Percentiles rank a stretch among this genome's conserved stretches.
Evolutionary conservation across 1,140 invertebrate species (phyloP).

Genomic region (Neodiprion fabricii): DNA sequence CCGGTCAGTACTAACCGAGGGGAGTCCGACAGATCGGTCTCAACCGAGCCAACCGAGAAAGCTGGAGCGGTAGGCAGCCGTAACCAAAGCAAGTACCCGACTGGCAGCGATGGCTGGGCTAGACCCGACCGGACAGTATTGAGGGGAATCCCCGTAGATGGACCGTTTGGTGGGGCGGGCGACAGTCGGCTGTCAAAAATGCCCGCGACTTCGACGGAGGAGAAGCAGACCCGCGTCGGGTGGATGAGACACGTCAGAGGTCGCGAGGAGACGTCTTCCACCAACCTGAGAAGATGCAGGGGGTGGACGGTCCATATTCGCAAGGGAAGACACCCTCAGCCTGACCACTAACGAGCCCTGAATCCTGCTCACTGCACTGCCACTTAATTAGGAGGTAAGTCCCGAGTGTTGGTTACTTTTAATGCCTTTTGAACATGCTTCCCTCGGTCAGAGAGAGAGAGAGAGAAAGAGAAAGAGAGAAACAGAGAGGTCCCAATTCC

Average conservation of each 20-base stretch:
- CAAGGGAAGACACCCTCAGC: constrained; percentile 54
- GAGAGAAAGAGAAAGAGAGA: too few species aligned
- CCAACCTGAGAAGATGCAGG: constrained; percentile 53
- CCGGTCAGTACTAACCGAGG: constrained; percentile 42
- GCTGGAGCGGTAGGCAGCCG: not conserved
- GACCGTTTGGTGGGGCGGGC: not conserved
- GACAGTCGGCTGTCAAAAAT: constrained; percentile 2
- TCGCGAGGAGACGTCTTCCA: constrained; percentile 54
- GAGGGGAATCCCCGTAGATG: constrained; percentile 24
- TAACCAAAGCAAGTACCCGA: constrained; percentile 46
- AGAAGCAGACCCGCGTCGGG: not conserved
- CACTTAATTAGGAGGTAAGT: constrained; percentile 1
- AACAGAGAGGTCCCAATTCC: not conserved
- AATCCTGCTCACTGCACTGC: not conserved
- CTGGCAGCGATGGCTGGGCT: constrained; percentile 46
- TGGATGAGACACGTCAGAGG: constrained; percentile 41
- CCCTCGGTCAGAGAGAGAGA: too few species aligned
- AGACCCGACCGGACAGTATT: constrained; percentile 55
- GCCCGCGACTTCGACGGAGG: constrained; percentile 20
- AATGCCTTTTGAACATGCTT: not conserved
- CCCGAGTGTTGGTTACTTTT: not conserved
- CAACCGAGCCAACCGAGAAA: not conserved
- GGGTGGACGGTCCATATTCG: constrained; percentile 59
- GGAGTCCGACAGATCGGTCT: not conserved
- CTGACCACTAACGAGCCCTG: constrained; percentile 16